phyloP scores from a whole-genome alignment of 1,140 invertebrate genomes.

The Lethocerus indicus region DNA sequence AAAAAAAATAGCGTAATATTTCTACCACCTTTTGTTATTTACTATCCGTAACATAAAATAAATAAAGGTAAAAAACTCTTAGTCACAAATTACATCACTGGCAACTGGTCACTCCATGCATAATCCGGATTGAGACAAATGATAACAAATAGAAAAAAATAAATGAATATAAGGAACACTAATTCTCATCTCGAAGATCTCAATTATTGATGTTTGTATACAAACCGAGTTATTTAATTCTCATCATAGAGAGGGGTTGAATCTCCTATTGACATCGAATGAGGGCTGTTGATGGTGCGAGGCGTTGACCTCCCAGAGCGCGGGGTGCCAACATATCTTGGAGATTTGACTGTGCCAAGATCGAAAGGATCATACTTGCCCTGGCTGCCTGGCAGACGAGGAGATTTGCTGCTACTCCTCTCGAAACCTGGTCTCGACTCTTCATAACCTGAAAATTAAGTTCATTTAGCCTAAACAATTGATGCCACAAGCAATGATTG shows the following conservation, averaged over 20 bases:
- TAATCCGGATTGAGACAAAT: too few relatives aligned
- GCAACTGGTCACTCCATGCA: too few relatives aligned
- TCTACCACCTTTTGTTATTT: too few relatives aligned
- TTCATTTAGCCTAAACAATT: neutral
- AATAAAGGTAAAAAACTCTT: too few relatives aligned
- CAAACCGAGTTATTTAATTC: too few relatives aligned
- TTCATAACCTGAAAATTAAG: conserved; percentile 13
- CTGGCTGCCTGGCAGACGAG: conserved; percentile 18
- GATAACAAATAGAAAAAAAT: too few relatives aligned
- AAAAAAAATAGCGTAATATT: too few relatives aligned
- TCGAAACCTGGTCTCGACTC: conserved; percentile 12
- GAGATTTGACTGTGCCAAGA: conserved; percentile 16
- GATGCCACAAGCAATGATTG: neutral
- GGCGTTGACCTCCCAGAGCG: conserved; percentile 52
- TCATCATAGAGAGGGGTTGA: conserved; percentile 83
- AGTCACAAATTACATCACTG: too few relatives aligned
- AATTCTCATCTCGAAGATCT: too few relatives aligned
- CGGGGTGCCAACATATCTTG: conserved; percentile 23
- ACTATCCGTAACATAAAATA: too few relatives aligned
- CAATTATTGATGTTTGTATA: too few relatives aligned
- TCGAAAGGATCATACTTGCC: conserved; percentile 17
- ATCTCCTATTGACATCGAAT: conserved; percentile 75
- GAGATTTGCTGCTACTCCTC: conserved; percentile 16
- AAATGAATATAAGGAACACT: too few relatives aligned
- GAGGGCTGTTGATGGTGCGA: conserved; percentile 64